Conservation (phyloP, 2,888 invertebrate genomes). For the Zhengitettix transpicula region DNA sequence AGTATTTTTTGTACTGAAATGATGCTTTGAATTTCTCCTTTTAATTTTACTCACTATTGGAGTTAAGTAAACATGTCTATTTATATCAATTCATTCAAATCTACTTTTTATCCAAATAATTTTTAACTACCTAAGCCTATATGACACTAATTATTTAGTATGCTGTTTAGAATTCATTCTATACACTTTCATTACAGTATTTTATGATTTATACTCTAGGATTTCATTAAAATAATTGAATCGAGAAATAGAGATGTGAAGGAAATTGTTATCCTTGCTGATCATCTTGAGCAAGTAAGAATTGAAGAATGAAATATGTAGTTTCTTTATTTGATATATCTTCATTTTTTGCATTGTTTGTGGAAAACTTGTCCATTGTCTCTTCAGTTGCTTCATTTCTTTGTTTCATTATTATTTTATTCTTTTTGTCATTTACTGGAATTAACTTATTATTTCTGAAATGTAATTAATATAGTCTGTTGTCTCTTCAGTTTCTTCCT, state of each 20-base stretch:
- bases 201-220: slow-evolving; percentile 35
- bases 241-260: slow-evolving; percentile 52
- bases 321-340: slow-evolving; percentile 4
- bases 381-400: background rate
- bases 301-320: background rate
- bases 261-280: slow-evolving; percentile 56
- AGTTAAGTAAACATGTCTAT: too few relatives aligned
- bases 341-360: background rate
- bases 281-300: slow-evolving; percentile 75
- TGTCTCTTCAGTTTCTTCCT: background rate
- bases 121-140: too few relatives aligned
- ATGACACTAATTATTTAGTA: too few relatives aligned
- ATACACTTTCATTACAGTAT: too few relatives aligned
- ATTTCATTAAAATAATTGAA: slow-evolving; percentile 57
- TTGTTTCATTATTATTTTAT: slow-evolving; percentile 3
- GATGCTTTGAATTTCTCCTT: too few relatives aligned
- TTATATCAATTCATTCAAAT: too few relatives aligned
- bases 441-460: background rate
- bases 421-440: background rate
- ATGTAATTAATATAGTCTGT: too few relatives aligned
- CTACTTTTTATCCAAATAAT: too few relatives aligned
- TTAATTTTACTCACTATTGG: too few relatives aligned
- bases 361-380: background rate
- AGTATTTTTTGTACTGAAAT: too few relatives aligned
- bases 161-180: too few relatives aligned